These are phyloP conservation scores for Drosophila simulans DNA, from an alignment of 1,140 invertebrate species.

Conservation along the genomic window DNA sequence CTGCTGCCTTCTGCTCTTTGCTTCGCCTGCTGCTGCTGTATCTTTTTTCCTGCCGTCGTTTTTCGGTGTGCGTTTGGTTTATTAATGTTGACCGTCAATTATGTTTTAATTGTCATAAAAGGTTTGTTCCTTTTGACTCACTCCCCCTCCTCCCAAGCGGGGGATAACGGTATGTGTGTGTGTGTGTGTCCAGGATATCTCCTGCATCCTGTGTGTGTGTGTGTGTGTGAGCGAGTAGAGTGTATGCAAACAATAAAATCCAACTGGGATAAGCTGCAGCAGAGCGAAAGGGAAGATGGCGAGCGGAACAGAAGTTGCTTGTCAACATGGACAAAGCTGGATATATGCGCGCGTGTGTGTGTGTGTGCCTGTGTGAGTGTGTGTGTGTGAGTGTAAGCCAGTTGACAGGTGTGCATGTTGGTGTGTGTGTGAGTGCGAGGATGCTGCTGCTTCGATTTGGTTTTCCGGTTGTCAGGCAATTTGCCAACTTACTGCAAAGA, in stretches of 20 bases:
- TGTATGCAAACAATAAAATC: conserved; percentile 76
- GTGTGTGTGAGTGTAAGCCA: conserved; percentile 59
- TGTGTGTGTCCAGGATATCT: conserved; percentile 5
- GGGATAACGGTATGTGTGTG: background rate
- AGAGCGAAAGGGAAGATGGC: background rate
- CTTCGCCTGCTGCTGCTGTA: conserved; percentile 3
- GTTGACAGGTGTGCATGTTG: conserved; percentile 53
- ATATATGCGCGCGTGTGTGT: conserved; percentile 2
- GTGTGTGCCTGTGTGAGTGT: conserved; percentile 47
- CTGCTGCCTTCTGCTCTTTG: conserved; percentile 10
- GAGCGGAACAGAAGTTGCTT: conserved; percentile 50
- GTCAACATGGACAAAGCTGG: conserved; percentile 74
- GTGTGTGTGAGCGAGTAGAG: conserved; percentile 1
- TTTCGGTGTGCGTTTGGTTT: conserved; percentile 69
- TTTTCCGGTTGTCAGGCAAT: conserved; percentile 77
- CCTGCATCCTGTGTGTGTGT: background rate
- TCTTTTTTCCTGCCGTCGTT: conserved; percentile 28
- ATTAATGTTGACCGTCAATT: conserved; percentile 85
- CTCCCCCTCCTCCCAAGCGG: background rate
- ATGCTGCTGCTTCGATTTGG: conserved; percentile 53
- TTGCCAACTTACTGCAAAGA: conserved; percentile 81
- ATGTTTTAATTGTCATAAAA: conserved; percentile 85
- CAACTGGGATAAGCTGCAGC: conserved; percentile 76
- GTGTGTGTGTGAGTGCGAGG: conserved; percentile 15
- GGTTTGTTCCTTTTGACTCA: conserved; percentile 72